A percentile compares a stretch with the other conserved stretches of the same genome.
Evolutionary conservation across 2,797 vertebrate genomes (phyloP).

Genomic region (Pipistrellus nathusii): DNA sequence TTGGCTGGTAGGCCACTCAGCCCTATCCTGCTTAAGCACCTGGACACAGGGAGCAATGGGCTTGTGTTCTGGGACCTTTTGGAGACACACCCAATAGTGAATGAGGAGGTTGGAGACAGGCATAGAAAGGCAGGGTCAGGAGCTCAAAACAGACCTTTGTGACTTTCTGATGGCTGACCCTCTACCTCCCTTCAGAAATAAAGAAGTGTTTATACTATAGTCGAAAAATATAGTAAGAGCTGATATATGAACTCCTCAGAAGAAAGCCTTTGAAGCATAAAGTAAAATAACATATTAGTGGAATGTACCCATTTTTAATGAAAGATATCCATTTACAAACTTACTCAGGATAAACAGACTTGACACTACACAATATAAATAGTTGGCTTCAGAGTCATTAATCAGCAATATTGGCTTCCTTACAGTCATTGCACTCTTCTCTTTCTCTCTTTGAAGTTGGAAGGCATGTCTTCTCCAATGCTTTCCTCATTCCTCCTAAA

Average conservation of each 20-base stretch:
- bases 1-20: background rate
- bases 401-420: background rate
- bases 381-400: background rate
- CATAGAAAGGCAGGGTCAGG: background rate
- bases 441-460: background rate
- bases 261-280: background rate
- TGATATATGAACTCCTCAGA: background rate
- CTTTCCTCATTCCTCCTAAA: background rate
- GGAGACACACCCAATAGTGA: background rate
- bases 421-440: background rate
- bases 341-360: background rate
- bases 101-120: background rate
- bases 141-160: background rate
- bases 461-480: background rate
- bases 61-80: background rate
- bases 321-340: background rate
- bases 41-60: background rate
- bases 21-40: background rate
- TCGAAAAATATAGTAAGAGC: background rate
- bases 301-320: background rate
- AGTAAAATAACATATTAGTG: background rate
- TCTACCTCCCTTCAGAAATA: background rate
- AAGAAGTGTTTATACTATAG: background rate
- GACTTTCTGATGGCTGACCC: background rate
- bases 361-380: constrained; percentile 14